A percentile compares a stretch with the other conserved stretches of the same genome.
phyloP scores from a whole-genome alignment of 2,797 vertebrate genomes.

The Cynopterus sphinx region DNA sequence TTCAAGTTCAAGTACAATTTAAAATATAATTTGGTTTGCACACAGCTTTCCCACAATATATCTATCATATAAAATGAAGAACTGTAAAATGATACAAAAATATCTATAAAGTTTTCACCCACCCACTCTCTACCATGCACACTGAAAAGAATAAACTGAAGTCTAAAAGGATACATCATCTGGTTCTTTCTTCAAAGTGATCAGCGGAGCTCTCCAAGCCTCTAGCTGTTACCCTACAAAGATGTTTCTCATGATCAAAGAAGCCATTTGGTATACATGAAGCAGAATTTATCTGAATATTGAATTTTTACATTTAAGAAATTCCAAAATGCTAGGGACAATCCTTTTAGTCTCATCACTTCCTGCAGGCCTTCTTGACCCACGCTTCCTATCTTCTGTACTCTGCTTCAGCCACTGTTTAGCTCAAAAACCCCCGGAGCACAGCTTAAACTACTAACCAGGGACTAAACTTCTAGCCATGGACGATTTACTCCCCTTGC shows the following conservation, averaged over 20 bases:
- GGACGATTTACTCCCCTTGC: neutral
- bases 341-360: neutral
- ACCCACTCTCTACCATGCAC: constrained; percentile 6
- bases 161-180: neutral
- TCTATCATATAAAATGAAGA: constrained; percentile 27
- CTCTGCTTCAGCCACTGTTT: neutral
- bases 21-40: constrained; percentile 39
- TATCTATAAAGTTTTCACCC: constrained; percentile 23
- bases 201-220: neutral
- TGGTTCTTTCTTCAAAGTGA: neutral
- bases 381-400: neutral
- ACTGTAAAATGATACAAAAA: constrained; percentile 58
- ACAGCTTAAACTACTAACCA: neutral
- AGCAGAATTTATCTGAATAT: neutral
- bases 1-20: constrained; percentile 25
- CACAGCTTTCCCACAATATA: constrained; percentile 38
- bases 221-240: neutral
- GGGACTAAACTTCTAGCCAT: neutral
- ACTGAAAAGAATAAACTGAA: constrained; percentile 42
- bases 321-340: constrained; percentile 3
- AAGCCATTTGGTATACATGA: neutral
- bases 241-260: neutral
- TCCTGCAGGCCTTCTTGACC: neutral
- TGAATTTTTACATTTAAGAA: constrained; percentile 32
- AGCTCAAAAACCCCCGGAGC: neutral